A percentile compares a stretch with the other conserved stretches of the same genome.
These are phyloP conservation scores for Drosophila antonietae DNA, from an alignment of 2,888 invertebrate species.

Conservation along the genomic window DNA sequence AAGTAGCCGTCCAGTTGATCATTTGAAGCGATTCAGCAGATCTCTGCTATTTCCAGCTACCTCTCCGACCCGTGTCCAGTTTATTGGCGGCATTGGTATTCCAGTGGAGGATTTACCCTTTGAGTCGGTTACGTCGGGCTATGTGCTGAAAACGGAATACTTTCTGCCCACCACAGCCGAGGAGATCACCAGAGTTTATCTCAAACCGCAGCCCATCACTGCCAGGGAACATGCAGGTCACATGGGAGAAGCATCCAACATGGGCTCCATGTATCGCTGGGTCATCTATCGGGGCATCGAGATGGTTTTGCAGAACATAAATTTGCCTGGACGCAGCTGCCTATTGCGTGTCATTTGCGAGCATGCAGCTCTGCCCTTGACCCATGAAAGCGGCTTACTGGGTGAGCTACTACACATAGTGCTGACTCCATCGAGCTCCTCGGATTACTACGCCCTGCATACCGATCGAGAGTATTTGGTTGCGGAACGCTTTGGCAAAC, in stretches of 20 bases:
- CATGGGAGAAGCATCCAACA: constrained; percentile 8
- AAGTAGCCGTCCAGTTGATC: constrained; percentile 8
- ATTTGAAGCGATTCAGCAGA: constrained; percentile 54
- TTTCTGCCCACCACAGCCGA: constrained; percentile 77
- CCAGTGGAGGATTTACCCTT: constrained; percentile 79
- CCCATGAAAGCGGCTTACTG: constrained; percentile 89
- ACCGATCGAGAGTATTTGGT: constrained; percentile 89
- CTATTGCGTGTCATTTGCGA: constrained; percentile 91
- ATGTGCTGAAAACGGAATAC: constrained; percentile 83
- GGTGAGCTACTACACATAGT: constrained; percentile 91
- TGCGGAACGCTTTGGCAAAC: constrained; percentile 88
- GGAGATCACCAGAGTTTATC: constrained; percentile 70
- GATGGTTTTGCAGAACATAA: constrained; percentile 85
- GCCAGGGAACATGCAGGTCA: constrained; percentile 31
- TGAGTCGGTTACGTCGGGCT: constrained; percentile 83
- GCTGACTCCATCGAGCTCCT: constrained; percentile 90
- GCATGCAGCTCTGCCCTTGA: constrained; percentile 89
- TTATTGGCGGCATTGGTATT: constrained; percentile 83
- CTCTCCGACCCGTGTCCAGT: constrained; percentile 82
- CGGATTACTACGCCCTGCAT: constrained; percentile 87
- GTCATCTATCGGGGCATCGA: constrained; percentile 80
- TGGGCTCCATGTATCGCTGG: constrained; percentile 78
- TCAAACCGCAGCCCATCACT: constrained; percentile 77
- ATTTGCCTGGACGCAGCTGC: constrained; percentile 89
- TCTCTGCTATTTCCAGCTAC: constrained; percentile 81